Evolutionary conservation across 2,113 vertebrate species (phyloP), one percentile per base, ranked within the genome.

Genomic region (Empidonax traillii): DNA sequence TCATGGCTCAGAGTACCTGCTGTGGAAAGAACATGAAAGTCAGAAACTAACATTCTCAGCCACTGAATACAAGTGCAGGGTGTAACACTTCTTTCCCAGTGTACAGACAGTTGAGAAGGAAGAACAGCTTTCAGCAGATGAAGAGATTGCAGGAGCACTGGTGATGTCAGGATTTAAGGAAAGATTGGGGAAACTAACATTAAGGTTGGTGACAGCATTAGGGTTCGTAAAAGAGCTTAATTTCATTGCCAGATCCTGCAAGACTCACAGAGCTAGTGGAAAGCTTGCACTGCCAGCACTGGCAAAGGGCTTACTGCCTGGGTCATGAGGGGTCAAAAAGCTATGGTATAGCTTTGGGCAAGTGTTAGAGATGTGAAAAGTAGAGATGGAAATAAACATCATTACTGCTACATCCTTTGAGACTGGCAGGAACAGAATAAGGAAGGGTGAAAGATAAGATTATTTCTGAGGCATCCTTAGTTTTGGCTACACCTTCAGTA

Each of bases 31-130:
- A 95, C 22, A 87, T 8, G 46, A 95, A 91, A 91, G 81, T 55
- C 81, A 91, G 81, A 94, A 85, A 85, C 78, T 39, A 87, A 79
- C 85, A 94, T 91, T 93, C 93, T 87, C 87, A 95, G 71, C 71
- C 94, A 94, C 87, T 88, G 85, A 95, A 87, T 74, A 84, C 39
- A 80, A 81, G 49, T 19, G 52, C 41, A 87, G 61, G 37, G 73
- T 52, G 39, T n/a, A 91, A 72, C 52, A 89, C 73, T 80, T 77
- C 55, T 77, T 51, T 63, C 51, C 72, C 59, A 86, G 27, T 14
- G 24, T 59, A 31, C 22, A 90, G 51, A n/a, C 4, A 14, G 46
- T 19, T 53, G 44, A 69, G 55, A 85, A 91, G 37, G 35, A 93
- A 86, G 35, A 88, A 51, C 1, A 44, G 73, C 46, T 88, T 74